phyloP scores from a whole-genome alignment of 2,113 vertebrate species.

The Melierax canorus region DNA sequence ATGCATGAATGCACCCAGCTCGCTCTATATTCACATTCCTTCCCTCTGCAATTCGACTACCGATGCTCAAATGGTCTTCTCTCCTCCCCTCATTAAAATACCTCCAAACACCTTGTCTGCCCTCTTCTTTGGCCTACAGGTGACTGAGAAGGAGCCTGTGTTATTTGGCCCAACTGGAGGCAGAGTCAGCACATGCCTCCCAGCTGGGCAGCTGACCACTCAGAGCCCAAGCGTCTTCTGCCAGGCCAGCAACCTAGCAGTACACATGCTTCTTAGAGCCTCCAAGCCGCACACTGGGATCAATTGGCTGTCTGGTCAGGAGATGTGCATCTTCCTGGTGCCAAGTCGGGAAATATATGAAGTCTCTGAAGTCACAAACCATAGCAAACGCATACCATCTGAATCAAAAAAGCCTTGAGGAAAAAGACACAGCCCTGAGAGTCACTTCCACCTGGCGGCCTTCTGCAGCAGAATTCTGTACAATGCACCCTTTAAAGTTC shows the following conservation, averaged over 20 bases:
- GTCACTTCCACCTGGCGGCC: background rate
- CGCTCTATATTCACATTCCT: background rate
- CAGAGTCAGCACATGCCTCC: background rate
- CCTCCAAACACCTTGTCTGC: background rate
- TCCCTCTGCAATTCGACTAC: background rate
- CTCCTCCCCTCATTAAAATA: background rate
- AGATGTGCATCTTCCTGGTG: rapidly evolving
- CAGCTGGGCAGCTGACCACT: background rate
- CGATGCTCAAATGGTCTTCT: background rate
- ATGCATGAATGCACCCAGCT: background rate
- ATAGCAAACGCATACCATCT: background rate
- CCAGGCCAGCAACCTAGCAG: background rate
- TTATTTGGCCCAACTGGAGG: background rate
- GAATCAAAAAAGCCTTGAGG: background rate
- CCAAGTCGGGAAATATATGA: background rate
- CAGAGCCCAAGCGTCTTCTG: background rate
- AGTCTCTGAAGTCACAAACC: background rate
- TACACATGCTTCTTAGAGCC: rapidly evolving
- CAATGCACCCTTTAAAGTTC: background rate
- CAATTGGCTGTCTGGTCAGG: background rate
- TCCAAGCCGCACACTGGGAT: background rate
- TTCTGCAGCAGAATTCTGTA: background rate
- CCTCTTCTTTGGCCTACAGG: background rate
- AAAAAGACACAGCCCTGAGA: background rate
- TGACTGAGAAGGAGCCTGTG: background rate